Base-by-base conservation (phyloP, 2,888 invertebrate genomes). In the Drosophila meridiana region DNA sequence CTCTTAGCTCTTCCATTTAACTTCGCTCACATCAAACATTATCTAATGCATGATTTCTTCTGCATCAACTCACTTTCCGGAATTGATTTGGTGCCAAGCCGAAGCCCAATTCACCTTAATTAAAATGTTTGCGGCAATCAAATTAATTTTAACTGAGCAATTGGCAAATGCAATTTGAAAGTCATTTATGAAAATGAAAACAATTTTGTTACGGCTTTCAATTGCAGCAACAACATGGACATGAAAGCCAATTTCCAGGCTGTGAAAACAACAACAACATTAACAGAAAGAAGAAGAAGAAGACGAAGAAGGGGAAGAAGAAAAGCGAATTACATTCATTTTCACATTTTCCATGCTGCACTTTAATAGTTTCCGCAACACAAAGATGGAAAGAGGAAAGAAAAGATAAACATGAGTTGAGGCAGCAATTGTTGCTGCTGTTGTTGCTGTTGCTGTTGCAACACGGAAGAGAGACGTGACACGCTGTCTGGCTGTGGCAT, bases 151-250 rank as follows among this genome's bases (percentile, higher is more conserved):
- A 8, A 14, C 42, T 36, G 43, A 64, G 55, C 55, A 43, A 64
- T 58, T 67, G 58, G 47, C 34, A 14, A 40, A 45, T 34, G 55
- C 62, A 69, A 56, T 70, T 68, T 65, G 42, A 61, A 52, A 65
- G 63, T 69, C 61, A 69, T 79, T 83, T 83, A 80, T 86, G 87
- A 83, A 84, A 90, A 90, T 80, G 89, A 80, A 84, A 90, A 82
- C 58, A 53, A 50, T 75, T 78, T 68, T 75, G 34, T 55, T 65
- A 69, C 69, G 82, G 63, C 82, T 59, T 74, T 76, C 87, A 83
- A 85, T 82, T 82, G 73, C 88, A 57, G 43, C 64, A 52, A 58
- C 68, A 62, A 36, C 65, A 83, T 69, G 69, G 89, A 83, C 63
- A 69, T 73, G 76, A 69, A 76, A 83, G 81, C 65, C 83, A 82